Evolutionary conservation across 1,140 invertebrate genomes (phyloP).

Genomic region (Phthorimaea operculella): DNA sequence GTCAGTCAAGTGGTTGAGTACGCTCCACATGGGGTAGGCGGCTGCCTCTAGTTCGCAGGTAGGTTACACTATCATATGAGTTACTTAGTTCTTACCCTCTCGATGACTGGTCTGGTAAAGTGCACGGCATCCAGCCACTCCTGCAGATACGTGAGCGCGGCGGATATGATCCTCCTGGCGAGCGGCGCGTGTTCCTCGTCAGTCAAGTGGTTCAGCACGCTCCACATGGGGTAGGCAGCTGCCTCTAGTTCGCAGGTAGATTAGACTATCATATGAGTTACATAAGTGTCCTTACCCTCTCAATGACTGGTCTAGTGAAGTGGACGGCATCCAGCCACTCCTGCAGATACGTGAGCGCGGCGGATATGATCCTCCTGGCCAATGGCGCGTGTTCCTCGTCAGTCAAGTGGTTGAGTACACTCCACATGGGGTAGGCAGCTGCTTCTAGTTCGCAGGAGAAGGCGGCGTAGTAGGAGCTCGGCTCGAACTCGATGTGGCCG

Average conservation of each 20-base stretch:
- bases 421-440: slow-evolving; percentile 97
- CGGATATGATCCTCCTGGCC: slow-evolving; percentile 78
- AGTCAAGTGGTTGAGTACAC: slow-evolving; percentile 87
- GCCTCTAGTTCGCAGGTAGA: no score
- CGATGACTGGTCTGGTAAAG: no score
- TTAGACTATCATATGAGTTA: no score
- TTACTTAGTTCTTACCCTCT: slow-evolving; percentile 56
- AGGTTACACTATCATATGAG: no score
- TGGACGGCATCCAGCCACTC: slow-evolving; percentile 89
- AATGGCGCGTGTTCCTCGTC: slow-evolving; percentile 77
- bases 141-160: no score
- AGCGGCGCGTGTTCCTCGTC: slow-evolving; percentile 77
- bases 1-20: slow-evolving; percentile 87
- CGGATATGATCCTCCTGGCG: slow-evolving; percentile 78
- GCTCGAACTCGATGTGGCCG: slow-evolving; percentile 96
- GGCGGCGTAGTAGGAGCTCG: slow-evolving; percentile 95
- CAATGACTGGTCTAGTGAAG: slow-evolving; percentile 76
- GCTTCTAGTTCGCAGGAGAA: slow-evolving; percentile 97
- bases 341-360: slow-evolving; percentile 80
- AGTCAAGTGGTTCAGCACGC: slow-evolving; percentile 87
- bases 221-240: slow-evolving; percentile 99
- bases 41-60: no score
- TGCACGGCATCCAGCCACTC: slow-evolving; percentile 77
- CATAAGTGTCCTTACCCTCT: slow-evolving; percentile 53
- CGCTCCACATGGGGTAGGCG: slow-evolving; percentile 98